Percentiles rank a stretch among this genome's conserved stretches.
Evolutionary conservation across 53 echinoderm and acorn worm species (phyloP).

Genomic region (Pentamera pediparva): DNA sequence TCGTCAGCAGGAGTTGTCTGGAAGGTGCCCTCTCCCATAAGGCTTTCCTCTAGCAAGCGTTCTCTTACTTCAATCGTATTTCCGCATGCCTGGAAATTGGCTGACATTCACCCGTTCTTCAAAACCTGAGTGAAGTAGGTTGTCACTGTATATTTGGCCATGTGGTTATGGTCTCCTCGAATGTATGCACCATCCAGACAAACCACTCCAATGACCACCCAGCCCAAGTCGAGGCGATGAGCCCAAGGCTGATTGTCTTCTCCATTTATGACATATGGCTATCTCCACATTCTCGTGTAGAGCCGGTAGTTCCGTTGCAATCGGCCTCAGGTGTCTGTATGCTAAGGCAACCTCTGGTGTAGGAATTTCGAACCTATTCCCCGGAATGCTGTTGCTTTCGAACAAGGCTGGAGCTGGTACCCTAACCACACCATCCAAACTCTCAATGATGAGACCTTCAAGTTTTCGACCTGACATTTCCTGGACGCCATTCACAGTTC

Average conservation of each 20-base stretch:
- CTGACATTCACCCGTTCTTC: constrained; percentile 35
- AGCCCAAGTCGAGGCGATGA: constrained; percentile 50
- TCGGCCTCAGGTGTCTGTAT: constrained; percentile 36
- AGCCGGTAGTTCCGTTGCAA: constrained; percentile 37
- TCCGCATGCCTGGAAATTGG: constrained; percentile 37
- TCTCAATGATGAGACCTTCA: constrained; percentile 42
- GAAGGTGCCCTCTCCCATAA: constrained; percentile 37
- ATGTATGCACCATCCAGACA: constrained; percentile 38
- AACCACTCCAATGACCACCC: constrained; percentile 41
- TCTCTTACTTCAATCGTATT: constrained; percentile 32
- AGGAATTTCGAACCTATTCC: constrained; percentile 49
- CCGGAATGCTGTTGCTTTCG: constrained; percentile 45
- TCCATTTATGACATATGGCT: constrained; percentile 54
- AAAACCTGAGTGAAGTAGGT: constrained; percentile 42
- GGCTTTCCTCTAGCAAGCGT: constrained; percentile 19
- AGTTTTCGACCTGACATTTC: constrained; percentile 52
- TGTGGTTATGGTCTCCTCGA: constrained; percentile 19
- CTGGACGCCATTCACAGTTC: constrained; percentile 40
- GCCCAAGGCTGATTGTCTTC: constrained; percentile 57
- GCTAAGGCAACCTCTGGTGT: constrained; percentile 40
- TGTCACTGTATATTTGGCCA: constrained; percentile 22
- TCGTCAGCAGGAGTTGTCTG: constrained; percentile 17
- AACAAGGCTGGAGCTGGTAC: constrained; percentile 34
- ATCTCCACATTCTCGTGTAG: constrained; percentile 47
- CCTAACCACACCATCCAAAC: constrained; percentile 35